Percentiles rank a stretch among this genome's conserved stretches.
Conservation (phyloP, 1,140 invertebrate genomes). For the Chironomus tepperi region DNA sequence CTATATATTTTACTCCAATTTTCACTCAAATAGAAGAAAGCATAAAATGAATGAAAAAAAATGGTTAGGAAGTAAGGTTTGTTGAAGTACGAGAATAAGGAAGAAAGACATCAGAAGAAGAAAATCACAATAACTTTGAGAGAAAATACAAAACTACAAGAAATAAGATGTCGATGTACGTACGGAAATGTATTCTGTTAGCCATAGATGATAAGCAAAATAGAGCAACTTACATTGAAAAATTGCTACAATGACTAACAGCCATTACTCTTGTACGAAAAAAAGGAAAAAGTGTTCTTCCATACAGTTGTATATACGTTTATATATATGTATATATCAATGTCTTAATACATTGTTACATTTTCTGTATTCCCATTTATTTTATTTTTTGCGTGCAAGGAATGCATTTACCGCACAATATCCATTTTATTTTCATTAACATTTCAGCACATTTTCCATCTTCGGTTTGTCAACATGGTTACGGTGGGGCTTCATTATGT, state of each 20-base stretch:
- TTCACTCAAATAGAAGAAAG: too few species aligned
- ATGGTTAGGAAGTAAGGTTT: too few species aligned
- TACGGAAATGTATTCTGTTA: neutral
- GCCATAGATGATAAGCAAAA: neutral
- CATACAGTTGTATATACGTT: too few species aligned
- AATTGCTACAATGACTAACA: neutral
- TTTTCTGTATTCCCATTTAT: too few species aligned
- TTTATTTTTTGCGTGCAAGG: constrained; percentile 1
- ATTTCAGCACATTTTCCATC: neutral
- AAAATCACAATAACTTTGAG: too few species aligned
- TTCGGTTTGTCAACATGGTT: neutral
- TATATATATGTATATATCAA: too few species aligned
- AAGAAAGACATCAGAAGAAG: neutral
- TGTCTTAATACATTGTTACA: too few species aligned
- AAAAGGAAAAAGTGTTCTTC: too few species aligned
- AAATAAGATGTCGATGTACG: neutral
- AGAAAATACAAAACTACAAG: neutral
- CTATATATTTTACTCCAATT: too few species aligned
- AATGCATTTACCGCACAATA: constrained; percentile 19
- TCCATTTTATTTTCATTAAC: constrained; percentile 19
- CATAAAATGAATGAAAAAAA: too few species aligned
- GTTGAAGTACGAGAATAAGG: too few species aligned
- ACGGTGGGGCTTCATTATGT: neutral
- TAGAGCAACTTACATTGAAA: neutral
- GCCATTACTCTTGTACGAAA: neutral